Conservation (phyloP, 2,797 vertebrate genomes). For the Prunella strophiata region DNA sequence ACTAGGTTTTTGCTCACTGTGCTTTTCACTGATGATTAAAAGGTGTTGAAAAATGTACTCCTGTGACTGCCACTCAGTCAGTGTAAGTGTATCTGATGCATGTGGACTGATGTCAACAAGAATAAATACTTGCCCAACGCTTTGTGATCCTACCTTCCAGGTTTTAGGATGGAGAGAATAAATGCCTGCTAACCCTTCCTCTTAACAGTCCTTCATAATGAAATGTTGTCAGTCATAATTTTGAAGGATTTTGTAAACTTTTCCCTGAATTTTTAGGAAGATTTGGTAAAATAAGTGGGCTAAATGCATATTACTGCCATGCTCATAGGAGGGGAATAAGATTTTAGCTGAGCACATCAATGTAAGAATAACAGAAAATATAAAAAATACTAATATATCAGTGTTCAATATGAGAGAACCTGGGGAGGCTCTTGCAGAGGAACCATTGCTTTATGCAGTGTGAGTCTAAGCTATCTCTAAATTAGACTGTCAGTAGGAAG, state of each 20-base stretch:
- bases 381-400: neutral
- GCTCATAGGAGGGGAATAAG: neutral
- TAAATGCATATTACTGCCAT: neutral
- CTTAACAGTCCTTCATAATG: neutral
- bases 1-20: neutral
- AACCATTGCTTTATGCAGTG: neutral
- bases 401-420: neutral
- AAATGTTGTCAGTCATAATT: neutral
- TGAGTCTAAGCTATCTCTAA: neutral
- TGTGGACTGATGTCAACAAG: neutral
- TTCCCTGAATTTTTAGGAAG: neutral
- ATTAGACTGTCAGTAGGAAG: slow-evolving; percentile 7
- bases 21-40: neutral
- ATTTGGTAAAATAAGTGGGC: neutral
- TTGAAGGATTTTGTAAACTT: neutral
- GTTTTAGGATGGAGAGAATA: neutral
- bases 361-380: neutral
- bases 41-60: neutral
- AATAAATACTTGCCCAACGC: neutral
- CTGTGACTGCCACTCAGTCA: neutral
- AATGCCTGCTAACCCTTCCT: neutral
- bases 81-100: neutral
- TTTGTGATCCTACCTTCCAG: neutral
- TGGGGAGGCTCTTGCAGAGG: neutral
- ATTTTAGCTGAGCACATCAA: neutral